Conservation (phyloP, 1,140 invertebrate species). For the Ips nitidus region DNA sequence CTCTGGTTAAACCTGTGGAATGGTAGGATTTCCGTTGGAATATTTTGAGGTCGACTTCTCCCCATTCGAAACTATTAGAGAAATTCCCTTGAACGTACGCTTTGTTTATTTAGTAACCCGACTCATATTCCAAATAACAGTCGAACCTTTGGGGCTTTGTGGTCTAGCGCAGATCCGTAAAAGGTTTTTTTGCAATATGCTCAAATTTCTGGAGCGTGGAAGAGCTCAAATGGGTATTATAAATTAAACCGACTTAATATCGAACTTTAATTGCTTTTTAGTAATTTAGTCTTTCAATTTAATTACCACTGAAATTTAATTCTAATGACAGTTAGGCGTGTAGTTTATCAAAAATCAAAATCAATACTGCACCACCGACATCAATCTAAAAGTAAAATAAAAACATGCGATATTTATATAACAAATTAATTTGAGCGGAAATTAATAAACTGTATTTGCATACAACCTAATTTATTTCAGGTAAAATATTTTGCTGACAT, state of each 20-base stretch:
- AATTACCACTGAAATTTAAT: too few species aligned
- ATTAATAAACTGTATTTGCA: too few species aligned
- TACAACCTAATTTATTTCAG: too few species aligned
- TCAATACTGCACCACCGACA: too few species aligned
- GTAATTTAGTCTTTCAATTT: too few species aligned
- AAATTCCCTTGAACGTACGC: constrained; percentile 29
- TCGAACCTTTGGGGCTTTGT: constrained; percentile 22
- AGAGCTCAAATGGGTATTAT: constrained; percentile 12
- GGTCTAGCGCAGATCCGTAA: constrained; percentile 16
- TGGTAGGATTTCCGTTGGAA: constrained; percentile 15
- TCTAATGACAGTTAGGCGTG: too few species aligned
- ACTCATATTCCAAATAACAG: constrained; percentile 25
- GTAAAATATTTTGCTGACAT: too few species aligned
- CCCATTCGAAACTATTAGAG: constrained; percentile 30
- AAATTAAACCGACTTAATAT: constrained; percentile 2
- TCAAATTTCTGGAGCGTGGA: constrained; percentile 4
- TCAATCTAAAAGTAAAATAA: too few species aligned
- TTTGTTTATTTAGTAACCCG: constrained; percentile 27
- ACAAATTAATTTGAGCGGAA: too few species aligned
- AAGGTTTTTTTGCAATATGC: constrained; percentile 2
- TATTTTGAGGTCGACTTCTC: constrained; percentile 15
- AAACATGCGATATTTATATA: too few species aligned
- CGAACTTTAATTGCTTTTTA: neutral
- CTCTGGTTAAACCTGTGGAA: constrained; percentile 6
- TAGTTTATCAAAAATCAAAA: too few species aligned